These are phyloP conservation scores for Reticulitermes speratus DNA, from an alignment of 1,140 invertebrate genomes.

Conservation along the genomic window DNA sequence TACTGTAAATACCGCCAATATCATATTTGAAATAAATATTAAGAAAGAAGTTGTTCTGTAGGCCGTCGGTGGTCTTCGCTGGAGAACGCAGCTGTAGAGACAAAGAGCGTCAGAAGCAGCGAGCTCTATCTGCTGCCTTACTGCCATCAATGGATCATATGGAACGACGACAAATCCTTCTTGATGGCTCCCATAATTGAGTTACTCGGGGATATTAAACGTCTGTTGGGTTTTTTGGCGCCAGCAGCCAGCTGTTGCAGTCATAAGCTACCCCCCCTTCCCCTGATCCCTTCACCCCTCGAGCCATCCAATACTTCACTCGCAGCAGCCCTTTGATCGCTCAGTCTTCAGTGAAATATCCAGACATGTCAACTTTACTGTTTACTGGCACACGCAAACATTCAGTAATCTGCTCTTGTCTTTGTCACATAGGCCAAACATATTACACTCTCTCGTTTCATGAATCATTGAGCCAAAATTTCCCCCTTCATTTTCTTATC, in stretches of 20 bases:
- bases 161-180: conserved; percentile 27
- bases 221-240: conserved; percentile 29
- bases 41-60: no score
- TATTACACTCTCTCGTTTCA: no score
- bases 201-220: conserved; percentile 28
- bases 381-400: background rate
- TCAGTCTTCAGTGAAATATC: background rate
- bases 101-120: background rate
- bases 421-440: no score
- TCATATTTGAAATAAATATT: no score
- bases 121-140: conserved; percentile 17
- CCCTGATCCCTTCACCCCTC: background rate
- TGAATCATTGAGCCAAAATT: no score
- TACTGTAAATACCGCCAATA: no score
- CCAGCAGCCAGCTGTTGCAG: conserved; percentile 27
- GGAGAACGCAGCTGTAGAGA: background rate
- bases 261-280: conserved; percentile 21
- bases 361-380: background rate
- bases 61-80: background rate
- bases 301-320: background rate
- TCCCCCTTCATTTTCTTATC: no score
- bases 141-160: conserved; percentile 29
- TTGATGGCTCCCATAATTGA: conserved; percentile 29
- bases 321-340: background rate
- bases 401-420: no score